Percentiles rank a stretch among this genome's conserved stretches.
These are phyloP conservation scores for Batillaria attramentaria DNA, from an alignment of 1,140 invertebrate genomes.

Conservation along the genomic window DNA sequence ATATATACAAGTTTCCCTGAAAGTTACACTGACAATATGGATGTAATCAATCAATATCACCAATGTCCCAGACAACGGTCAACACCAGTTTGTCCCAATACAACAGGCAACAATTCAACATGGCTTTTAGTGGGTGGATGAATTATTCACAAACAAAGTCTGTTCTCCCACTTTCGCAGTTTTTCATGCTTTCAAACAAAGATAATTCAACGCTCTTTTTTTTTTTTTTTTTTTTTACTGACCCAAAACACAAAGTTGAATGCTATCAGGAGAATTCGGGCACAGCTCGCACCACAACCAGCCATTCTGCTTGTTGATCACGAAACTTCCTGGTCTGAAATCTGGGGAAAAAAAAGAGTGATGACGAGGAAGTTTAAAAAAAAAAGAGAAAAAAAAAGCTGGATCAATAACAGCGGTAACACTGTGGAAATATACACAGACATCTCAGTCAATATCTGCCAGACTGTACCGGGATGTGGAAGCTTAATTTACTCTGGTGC, in stretches of 20 bases:
- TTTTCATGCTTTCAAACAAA: background rate
- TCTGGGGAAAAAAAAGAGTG: no score
- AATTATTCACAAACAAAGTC: background rate
- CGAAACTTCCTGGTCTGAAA: no score
- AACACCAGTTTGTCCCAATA: background rate
- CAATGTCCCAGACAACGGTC: background rate
- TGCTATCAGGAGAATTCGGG: constrained; percentile 10
- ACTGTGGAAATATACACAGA: no score
- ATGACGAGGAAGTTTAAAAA: no score
- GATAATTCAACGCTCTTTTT: background rate
- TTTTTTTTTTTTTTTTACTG: background rate
- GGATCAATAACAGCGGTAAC: no score
- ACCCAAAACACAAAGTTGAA: constrained; percentile 34
- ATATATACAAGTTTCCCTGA: background rate
- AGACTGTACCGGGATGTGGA: no score
- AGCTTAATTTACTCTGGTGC: no score
- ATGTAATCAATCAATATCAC: background rate
- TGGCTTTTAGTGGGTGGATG: background rate
- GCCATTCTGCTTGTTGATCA: no score
- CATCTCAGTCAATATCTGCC: no score
- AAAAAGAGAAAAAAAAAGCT: no score
- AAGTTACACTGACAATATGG: no score
- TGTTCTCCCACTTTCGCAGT: background rate
- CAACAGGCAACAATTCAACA: background rate
- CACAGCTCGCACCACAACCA: constrained; percentile 25